These are phyloP conservation scores for Thryonomys swinderianus DNA, from an alignment of 2,113 vertebrate genomes.

Conservation along the genomic window DNA sequence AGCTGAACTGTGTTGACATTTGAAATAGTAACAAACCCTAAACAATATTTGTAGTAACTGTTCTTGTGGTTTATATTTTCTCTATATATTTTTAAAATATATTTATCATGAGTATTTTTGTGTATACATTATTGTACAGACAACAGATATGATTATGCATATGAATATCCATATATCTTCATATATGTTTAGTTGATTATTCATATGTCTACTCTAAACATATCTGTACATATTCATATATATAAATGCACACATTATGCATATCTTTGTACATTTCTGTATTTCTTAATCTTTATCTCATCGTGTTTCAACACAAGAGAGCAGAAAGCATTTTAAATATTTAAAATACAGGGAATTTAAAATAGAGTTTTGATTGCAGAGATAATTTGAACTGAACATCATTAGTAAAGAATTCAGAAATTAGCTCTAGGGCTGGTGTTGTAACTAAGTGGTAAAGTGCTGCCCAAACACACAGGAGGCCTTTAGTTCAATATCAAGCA, in stretches of 20 bases:
- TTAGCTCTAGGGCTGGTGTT: not conserved
- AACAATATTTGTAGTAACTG: not conserved
- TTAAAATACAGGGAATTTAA: not conserved
- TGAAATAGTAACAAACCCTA: not conserved
- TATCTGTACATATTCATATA: not conserved
- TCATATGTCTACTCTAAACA: not conserved
- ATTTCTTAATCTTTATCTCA: not conserved
- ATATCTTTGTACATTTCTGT: not conserved
- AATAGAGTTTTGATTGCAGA: not conserved
- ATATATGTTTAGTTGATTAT: not conserved
- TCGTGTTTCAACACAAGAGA: not conserved
- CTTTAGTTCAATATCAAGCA: fast-evolving
- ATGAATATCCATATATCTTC: not conserved
- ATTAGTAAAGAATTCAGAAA: not conserved
- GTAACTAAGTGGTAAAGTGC: fast-evolving
- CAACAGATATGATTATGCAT: not conserved
- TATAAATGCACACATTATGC: not conserved
- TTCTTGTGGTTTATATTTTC: not conserved
- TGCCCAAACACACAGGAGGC: too few species aligned
- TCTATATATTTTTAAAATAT: not conserved
- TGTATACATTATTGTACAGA: not conserved
- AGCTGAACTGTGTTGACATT: not conserved
- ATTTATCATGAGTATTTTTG: not conserved
- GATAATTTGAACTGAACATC: not conserved
- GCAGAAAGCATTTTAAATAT: not conserved